Evolutionary conservation across 2,797 vertebrate genomes (phyloP).

Genomic region (Ceryle rudis): DNA sequence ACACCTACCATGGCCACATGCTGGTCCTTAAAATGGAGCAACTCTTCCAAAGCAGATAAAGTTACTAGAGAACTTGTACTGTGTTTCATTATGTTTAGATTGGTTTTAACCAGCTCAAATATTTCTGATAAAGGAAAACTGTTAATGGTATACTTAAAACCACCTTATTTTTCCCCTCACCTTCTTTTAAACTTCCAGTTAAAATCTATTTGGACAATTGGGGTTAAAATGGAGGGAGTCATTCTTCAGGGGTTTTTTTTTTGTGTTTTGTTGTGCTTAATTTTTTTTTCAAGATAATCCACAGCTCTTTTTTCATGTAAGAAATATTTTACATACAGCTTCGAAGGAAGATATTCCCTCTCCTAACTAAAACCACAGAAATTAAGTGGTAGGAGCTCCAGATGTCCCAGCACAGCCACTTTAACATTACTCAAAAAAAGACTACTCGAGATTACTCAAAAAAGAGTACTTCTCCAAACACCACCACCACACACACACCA

Average conservation of each 20-base stretch:
- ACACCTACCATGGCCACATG: neutral
- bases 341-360: neutral
- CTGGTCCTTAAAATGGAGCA: neutral
- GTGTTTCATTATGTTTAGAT: neutral
- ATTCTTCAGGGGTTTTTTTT: neutral
- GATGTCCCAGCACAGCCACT: neutral
- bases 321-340: neutral
- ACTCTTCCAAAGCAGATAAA: neutral
- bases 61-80: neutral
- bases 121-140: neutral
- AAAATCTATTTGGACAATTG: neutral
- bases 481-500: neutral
- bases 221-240: neutral
- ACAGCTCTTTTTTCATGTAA: neutral
- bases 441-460: neutral
- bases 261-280: too few relatives aligned
- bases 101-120: neutral
- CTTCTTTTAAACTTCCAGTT: neutral
- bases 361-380: neutral
- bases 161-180: neutral
- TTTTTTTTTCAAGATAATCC: neutral
- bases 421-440: neutral
- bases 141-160: neutral
- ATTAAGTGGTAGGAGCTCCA: neutral
- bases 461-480: neutral